Base-by-base conservation (phyloP, 2,113 vertebrate genomes). In the Mixornis gularis region DNA sequence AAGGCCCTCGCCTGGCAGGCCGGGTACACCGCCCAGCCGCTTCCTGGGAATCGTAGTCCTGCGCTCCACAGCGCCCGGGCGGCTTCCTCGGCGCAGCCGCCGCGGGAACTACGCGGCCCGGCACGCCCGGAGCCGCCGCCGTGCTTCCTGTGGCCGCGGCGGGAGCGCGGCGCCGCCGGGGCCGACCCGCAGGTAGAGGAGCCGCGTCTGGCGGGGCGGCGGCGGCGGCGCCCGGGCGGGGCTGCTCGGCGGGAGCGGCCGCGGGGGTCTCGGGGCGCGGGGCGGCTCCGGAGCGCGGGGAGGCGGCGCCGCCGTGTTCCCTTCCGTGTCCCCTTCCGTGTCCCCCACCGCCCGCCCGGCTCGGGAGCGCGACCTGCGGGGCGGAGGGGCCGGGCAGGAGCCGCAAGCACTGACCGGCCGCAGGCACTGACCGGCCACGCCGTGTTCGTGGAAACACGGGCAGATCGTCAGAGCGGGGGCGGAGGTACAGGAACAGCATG, bases 401-500 rank as follows among this genome's bases (percentile, higher is more conserved):
- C 12, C 3, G 18, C 53, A 4, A 38, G 25, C 26, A 3, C 12
- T 6, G 32, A 1, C 4, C 7, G 17, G 25, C 18, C 3, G 11
- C 22, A 3, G 26, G 48, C 30, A 2, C 19, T 5, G n/a, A 0
- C 6, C 7, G 40, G 46, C 16, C 16, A 1, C 30, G 2, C 34
- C 32, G 8, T 20, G 20, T 10, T 30, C 2, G 8, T 7, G 58
- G 17, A 12, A 5, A 4, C 15, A 6, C 1, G 9, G 8, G 1
- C 20, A 4, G 3, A 8, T 8, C 30, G 0, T 40, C 43, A 4
- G 27, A 13, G 56, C 7, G 3, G 7, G 17, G 56, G 21, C 19
- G 13, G 24, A 7, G 1, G 29, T 3, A 1, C 6, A 3, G 84
- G 13, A 7, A 1, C 9, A 9, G 22, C 25, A 0, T 8, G 65